Evolutionary conservation across 2,888 invertebrate genomes (phyloP), one percentile per base, ranked within the genome.

Genomic region (Microdon myrmicae): DNA sequence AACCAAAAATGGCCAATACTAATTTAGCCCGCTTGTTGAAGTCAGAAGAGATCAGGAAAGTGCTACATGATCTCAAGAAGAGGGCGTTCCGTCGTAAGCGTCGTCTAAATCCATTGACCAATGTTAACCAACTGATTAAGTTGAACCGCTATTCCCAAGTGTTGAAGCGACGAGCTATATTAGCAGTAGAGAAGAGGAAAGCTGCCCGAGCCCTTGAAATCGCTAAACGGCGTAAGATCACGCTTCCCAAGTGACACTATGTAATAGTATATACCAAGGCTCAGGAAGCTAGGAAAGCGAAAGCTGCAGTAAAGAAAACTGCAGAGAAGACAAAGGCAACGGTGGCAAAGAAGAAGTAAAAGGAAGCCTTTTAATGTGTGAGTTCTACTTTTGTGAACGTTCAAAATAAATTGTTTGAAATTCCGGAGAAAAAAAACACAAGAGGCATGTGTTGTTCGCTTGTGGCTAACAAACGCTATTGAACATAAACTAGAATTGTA

Each of bases 1-100:
- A 91, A 83, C 94, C 96, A 45, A 97, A 96, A 83, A 99, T 99
- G 98, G 87, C 94, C 69, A 96, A 95, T 83, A 96, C 96, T 14
- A 99, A 99, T 82, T 85, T 99, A 74, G 85, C 90, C 60, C 87
- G 96, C 67, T 85, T 99, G 72, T 84, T 99, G 74, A 96, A 94
- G 81, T 91, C 95, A 58, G 96, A 96, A 55, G 97, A 97, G 83
- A 95, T 99, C 80, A 90, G 92, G 76, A 92, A 90, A 81, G 96
- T 94, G 23, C 83, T 99, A 45, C 87, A 95, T 73, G 87, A 89
- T 66, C 93, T 94, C 71, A 85, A 83, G 81, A 92, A 90, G 83
- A 87, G 85, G 72, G 86, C 92, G 51, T 83, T 87, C 69, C 88
- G 91, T 72, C 82, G 89, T 34, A 88, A 89, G n/a, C 87, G 94